A percentile compares a stretch with the other conserved stretches of the same genome.
These are phyloP conservation scores for Ceratotherium simum DNA, from an alignment of 2,113 vertebrate species.

Conservation along the genomic window DNA sequence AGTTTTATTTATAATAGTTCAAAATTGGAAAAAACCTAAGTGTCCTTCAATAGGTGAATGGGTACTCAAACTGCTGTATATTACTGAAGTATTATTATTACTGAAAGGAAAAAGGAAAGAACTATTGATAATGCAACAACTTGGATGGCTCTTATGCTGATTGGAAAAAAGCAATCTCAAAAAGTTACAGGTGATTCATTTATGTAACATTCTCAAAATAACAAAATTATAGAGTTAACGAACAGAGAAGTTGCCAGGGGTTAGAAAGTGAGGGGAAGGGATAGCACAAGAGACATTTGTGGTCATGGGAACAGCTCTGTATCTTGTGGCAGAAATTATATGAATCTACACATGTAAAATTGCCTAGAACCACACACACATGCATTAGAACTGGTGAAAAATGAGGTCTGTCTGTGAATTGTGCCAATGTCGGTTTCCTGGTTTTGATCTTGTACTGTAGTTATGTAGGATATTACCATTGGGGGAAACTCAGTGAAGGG, in stretches of 20 bases:
- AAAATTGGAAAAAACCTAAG: neutral
- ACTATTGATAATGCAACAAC: neutral
- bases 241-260: neutral
- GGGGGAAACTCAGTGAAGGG: neutral
- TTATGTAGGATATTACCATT: neutral
- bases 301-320: neutral
- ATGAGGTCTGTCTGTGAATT: neutral
- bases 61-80: neutral
- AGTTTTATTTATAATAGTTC: neutral
- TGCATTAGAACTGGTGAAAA: neutral
- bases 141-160: neutral
- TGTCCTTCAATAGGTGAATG: neutral
- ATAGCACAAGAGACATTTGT: neutral
- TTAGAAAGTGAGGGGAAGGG: neutral
- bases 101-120: neutral
- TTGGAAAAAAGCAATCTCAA: neutral
- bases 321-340: neutral
- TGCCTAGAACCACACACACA: neutral
- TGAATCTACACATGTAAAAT: neutral
- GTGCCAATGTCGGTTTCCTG: neutral
- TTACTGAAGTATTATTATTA: neutral
- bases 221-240: neutral
- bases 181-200: neutral
- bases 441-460: neutral
- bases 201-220: neutral